phyloP scores from a whole-genome alignment of 2,113 vertebrate species.

The Camelus bactrianus region DNA sequence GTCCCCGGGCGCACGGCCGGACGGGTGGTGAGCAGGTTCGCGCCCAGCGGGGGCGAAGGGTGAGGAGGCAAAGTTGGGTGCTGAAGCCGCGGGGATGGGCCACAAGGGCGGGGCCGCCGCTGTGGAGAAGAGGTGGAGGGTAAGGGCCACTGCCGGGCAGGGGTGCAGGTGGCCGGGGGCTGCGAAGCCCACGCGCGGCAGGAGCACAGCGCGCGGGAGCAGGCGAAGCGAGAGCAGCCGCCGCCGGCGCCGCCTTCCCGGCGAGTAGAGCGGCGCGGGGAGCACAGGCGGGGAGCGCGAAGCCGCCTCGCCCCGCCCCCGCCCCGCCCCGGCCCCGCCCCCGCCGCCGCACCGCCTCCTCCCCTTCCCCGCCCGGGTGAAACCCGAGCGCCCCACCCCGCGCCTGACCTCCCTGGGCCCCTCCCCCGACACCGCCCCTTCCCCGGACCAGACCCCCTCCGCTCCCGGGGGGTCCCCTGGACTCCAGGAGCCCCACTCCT shows the following conservation, averaged over 20 bases:
- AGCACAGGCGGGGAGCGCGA: neutral
- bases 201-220: conserved; percentile 36
- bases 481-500: neutral
- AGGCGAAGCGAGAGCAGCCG: neutral
- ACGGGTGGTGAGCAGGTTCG: neutral
- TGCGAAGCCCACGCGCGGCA: conserved; percentile 36
- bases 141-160: neutral
- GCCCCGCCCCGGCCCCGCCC: neutral
- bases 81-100: neutral
- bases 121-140: neutral
- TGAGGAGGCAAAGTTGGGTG: conserved; percentile 59
- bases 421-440: conserved; percentile 47
- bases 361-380: neutral
- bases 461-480: accelerated
- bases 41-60: neutral
- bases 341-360: neutral
- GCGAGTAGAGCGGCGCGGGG: conserved; percentile 26
- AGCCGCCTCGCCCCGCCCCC: conserved; percentile 4
- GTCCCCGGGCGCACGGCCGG: neutral
- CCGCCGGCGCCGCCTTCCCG: conserved; percentile 73
- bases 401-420: neutral
- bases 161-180: neutral
- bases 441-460: neutral
- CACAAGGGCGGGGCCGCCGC: neutral
- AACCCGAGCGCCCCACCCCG: conserved; percentile 44